Conservation (phyloP, 2,797 vertebrate species). For the Acropternis orthonyx region DNA sequence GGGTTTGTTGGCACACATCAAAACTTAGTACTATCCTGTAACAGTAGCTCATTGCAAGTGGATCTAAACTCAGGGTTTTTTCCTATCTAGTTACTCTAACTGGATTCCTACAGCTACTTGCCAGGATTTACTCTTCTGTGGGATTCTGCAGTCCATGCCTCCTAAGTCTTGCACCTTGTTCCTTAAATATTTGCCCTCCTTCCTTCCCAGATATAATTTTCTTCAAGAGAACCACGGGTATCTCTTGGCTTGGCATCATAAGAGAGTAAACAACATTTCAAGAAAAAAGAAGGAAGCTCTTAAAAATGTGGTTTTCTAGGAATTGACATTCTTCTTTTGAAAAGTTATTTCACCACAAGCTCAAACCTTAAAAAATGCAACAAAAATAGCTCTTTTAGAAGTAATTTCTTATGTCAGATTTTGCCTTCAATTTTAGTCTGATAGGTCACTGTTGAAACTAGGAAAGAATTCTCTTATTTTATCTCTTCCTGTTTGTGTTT, state of each 20-base stretch:
- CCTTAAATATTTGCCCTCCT: not conserved
- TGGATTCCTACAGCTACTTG: not conserved
- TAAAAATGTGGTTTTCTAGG: not conserved
- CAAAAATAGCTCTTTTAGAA: not conserved
- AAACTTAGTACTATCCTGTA: not conserved
- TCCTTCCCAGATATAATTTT: not conserved
- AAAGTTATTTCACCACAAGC: not conserved
- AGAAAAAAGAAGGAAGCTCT: not conserved
- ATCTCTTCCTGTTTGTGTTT: not conserved
- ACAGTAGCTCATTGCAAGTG: not conserved
- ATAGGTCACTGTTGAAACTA: not conserved
- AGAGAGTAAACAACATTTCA: not conserved
- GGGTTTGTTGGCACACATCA: not conserved
- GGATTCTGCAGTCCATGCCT: not conserved
- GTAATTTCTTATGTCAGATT: not conserved
- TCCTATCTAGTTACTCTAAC: not conserved
- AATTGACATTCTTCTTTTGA: not conserved
- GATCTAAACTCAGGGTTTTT: not conserved
- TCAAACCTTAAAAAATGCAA: not conserved
- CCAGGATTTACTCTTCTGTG: not conserved
- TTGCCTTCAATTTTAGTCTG: not conserved
- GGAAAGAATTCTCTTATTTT: not conserved
- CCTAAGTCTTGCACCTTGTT: not conserved
- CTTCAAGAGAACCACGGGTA: not conserved
- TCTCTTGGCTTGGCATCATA: not conserved